phyloP scores from a whole-genome alignment of 2,888 invertebrate genomes.

The Willowsia nigromaculata region DNA sequence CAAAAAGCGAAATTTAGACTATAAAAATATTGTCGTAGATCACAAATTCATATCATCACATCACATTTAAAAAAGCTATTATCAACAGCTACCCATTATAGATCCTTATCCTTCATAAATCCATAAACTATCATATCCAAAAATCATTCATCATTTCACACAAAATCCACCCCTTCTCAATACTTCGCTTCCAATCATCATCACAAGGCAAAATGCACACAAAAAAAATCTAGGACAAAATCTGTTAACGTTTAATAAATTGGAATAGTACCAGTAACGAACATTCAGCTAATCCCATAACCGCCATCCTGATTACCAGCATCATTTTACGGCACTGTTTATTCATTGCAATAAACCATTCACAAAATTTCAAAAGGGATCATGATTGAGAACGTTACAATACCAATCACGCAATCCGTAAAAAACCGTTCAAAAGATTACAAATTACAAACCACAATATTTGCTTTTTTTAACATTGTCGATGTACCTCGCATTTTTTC shows the following conservation, averaged over 20 bases:
- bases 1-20: neutral
- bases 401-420: neutral
- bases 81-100: neutral
- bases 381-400: neutral
- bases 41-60: neutral
- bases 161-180: neutral
- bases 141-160: neutral
- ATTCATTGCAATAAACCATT: neutral
- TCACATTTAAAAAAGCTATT: neutral
- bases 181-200: conserved; percentile 22
- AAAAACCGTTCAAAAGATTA: neutral
- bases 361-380: neutral
- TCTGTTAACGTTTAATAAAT: neutral
- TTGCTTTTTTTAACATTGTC: no score
- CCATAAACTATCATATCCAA: neutral
- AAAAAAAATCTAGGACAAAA: conserved; percentile 41
- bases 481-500: neutral
- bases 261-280: neutral
- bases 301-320: neutral
- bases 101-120: neutral
- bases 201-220: conserved; percentile 47
- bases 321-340: neutral
- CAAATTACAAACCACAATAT: neutral
- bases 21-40: conserved; percentile 5
- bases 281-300: neutral